Percentiles rank a stretch among this genome's conserved stretches.
Conservation (phyloP, 2,797 vertebrate genomes). For the Smutsia temminckii region DNA sequence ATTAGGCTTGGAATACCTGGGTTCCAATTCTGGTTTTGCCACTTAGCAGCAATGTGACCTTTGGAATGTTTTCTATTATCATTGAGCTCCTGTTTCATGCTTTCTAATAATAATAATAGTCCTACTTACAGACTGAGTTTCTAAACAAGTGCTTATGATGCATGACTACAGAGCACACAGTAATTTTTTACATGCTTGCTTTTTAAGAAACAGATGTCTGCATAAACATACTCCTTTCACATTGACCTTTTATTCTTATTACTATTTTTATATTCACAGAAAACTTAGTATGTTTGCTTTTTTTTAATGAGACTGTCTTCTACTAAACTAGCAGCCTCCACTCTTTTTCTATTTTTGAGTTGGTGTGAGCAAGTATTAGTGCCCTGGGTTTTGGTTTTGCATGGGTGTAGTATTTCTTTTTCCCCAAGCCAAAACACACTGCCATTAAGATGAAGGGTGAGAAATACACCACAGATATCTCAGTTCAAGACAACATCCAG, state of each 20-base stretch:
- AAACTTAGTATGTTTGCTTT: neutral
- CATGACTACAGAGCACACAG: neutral
- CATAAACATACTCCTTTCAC: neutral
- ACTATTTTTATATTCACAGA: neutral
- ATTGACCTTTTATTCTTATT: neutral
- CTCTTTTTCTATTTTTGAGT: neutral
- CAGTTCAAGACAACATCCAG: neutral
- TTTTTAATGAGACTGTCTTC: neutral
- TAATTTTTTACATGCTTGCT: neutral
- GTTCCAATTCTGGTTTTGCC: neutral
- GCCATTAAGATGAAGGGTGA: neutral
- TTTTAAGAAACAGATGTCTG: neutral
- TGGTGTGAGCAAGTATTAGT: neutral
- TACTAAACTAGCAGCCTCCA: neutral
- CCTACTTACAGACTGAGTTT: neutral
- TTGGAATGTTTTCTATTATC: neutral
- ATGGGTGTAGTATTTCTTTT: neutral
- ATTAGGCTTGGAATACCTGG: neutral
- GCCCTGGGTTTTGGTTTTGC: neutral
- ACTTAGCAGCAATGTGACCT: neutral
- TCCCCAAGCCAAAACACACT: neutral
- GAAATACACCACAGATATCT: neutral
- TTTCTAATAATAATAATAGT: neutral
- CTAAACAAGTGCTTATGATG: neutral
- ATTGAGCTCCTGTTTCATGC: neutral